These are phyloP conservation scores for Chionodraco myersi DNA, from an alignment of 2,113 vertebrate genomes.

Conservation along the genomic window DNA sequence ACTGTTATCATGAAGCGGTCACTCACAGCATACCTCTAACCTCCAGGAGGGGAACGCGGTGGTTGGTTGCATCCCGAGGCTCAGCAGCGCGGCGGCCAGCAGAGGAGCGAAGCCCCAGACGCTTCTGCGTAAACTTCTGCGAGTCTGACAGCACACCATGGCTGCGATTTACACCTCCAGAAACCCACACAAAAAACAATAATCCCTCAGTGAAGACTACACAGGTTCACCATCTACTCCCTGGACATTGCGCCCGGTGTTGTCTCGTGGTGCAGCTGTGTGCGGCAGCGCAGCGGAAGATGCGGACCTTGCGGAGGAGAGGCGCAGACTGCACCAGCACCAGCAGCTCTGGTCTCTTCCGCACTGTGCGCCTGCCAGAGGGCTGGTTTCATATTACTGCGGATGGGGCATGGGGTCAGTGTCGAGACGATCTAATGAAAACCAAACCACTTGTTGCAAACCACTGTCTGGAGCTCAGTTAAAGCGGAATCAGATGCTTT, in stretches of 20 bases:
- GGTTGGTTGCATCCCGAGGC: slow-evolving; percentile 77
- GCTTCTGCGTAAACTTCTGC: slow-evolving; percentile 57
- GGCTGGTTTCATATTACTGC: slow-evolving; percentile 80
- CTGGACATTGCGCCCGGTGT: slow-evolving; percentile 58
- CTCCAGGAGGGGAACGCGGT: slow-evolving; percentile 81
- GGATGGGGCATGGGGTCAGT: slow-evolving; percentile 78
- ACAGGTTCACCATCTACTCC: slow-evolving; percentile 59
- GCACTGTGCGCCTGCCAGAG: slow-evolving; percentile 64
- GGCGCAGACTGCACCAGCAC: slow-evolving; percentile 62
- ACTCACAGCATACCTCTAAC: slow-evolving; percentile 81
- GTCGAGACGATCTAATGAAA: slow-evolving; percentile 77
- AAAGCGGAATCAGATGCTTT: slow-evolving; percentile 36
- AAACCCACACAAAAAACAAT: neutral
- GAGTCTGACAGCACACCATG: slow-evolving; percentile 70
- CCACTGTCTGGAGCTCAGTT: slow-evolving; percentile 1
- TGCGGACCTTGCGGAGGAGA: slow-evolving; percentile 53
- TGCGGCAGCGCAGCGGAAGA: slow-evolving; percentile 53
- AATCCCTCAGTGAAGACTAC: slow-evolving; percentile 53
- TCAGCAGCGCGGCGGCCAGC: slow-evolving; percentile 74
- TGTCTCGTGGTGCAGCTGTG: slow-evolving; percentile 17
- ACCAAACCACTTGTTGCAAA: slow-evolving; percentile 58
- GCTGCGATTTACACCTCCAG: slow-evolving; percentile 68
- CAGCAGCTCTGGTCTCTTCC: slow-evolving; percentile 52
- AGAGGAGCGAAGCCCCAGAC: slow-evolving; percentile 57
- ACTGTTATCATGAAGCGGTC: slow-evolving; percentile 13